Conservation (phyloP, 2,888 invertebrate genomes). For the Synergus gifuensis region DNA sequence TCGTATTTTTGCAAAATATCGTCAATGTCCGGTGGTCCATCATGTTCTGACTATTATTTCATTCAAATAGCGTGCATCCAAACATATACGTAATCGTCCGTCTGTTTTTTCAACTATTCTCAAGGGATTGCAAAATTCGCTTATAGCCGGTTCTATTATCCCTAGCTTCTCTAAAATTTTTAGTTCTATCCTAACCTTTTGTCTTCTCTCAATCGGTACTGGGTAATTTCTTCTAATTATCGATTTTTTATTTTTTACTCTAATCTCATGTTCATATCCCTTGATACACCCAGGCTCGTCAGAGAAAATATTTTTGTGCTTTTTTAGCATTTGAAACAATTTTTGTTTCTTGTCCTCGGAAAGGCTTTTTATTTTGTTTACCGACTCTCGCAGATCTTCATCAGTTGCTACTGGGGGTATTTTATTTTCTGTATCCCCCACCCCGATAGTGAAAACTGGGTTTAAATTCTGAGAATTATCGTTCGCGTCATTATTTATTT, state of each 20-base stretch:
- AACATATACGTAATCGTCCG: slow-evolving; percentile 26
- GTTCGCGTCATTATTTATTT: background rate
- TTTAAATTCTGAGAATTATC: too few relatives aligned
- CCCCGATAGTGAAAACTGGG: background rate
- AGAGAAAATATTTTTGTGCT: background rate
- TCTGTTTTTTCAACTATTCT: slow-evolving; percentile 29
- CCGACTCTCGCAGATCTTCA: background rate
- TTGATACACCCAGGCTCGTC: slow-evolving; percentile 2
- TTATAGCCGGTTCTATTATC: slow-evolving; percentile 38
- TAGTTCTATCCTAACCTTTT: background rate
- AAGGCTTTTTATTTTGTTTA: background rate
- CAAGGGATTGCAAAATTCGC: slow-evolving; percentile 38
- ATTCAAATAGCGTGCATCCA: slow-evolving; percentile 39
- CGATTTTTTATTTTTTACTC: background rate
- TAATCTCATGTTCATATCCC: background rate
- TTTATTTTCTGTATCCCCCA: background rate
- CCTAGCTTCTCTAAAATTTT: background rate
- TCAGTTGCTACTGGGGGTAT: background rate
- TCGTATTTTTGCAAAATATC: slow-evolving; percentile 2
- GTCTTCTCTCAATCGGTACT: background rate
- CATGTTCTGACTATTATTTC: slow-evolving; percentile 23
- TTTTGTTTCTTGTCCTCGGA: background rate
- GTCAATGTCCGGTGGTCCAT: too few relatives aligned
- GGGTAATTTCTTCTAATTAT: background rate
- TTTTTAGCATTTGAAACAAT: background rate